Base-by-base conservation (phyloP, 2,888 invertebrate species). In the Pristionchus japonicus region DNA sequence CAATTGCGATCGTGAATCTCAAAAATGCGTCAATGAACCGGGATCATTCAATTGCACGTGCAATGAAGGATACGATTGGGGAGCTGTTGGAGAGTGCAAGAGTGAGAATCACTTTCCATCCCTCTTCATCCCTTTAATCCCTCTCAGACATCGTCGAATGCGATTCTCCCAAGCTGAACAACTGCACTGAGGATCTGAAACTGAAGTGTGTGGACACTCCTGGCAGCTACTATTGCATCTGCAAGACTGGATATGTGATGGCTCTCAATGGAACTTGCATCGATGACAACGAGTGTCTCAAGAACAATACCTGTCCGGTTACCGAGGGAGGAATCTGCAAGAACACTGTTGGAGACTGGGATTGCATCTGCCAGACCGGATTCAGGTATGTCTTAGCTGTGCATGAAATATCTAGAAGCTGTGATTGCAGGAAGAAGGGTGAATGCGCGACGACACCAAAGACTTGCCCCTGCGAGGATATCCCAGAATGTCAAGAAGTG, bases 51-150 rank as follows among this genome's bases (percentile, higher is more conserved):
- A 61, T 11, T 92, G 92, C 87, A 89, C 93, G 89, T 97, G 97
- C 93, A 95, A 95, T 67, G 95, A 95, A 15, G 97, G 97, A 0
- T 96, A 95, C 92, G 88, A 89, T 74, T 86, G 88, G 77, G 82
- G 82, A 82, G 82, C 23, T 3, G 31, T 49, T 15, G 27, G 49
- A 49, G 49, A 84, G 61, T 61, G 61, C 61, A 84, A 84, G 11
- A 27, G 64, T 82, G 43, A 49, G 49, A 40, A 20, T 43, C 20
- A 49, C 15, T 37, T 31, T 2, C 2, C 31, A 37, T 67, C 34
- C 74, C 20, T 49, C 15, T 47, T 31, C 13, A 43, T 77, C 77
- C 20, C 27, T 77, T 31, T 31, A 64, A 13, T 2, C 27, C 23
- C 67, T 17, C 67, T 23, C 87, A 88, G 88, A 88, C 47, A 64